These are phyloP conservation scores for Epicauta chinensis DNA, from an alignment of 1,140 invertebrate species.

Conservation along the genomic window DNA sequence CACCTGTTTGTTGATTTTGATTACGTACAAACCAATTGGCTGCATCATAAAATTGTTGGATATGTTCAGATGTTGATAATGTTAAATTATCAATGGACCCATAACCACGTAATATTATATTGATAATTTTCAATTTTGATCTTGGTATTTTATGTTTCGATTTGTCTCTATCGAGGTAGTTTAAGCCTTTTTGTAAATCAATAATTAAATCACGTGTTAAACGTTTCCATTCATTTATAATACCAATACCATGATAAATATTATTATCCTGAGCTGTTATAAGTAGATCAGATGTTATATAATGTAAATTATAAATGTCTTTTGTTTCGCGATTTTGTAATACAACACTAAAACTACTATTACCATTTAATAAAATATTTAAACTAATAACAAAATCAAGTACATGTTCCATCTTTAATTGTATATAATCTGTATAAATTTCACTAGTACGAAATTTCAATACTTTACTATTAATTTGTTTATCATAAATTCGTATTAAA, in stretches of 20 bases:
- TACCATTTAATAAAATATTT: slow-evolving; percentile 64
- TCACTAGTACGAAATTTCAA: slow-evolving; percentile 68
- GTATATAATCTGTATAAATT: slow-evolving; percentile 60
- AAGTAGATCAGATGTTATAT: slow-evolving; percentile 66
- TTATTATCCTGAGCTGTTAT: slow-evolving; percentile 69
- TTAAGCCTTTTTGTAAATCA: slow-evolving; percentile 85
- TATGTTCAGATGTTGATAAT: slow-evolving; percentile 75
- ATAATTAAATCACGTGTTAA: slow-evolving; percentile 84
- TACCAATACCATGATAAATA: slow-evolving; percentile 83
- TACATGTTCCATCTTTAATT: slow-evolving; percentile 63
- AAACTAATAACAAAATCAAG: slow-evolving; percentile 71
- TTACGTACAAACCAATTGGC: slow-evolving; percentile 88
- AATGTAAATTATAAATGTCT: slow-evolving; percentile 74
- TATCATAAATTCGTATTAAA: slow-evolving; percentile 55
- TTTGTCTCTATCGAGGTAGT: slow-evolving; percentile 55
- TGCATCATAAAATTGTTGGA: slow-evolving; percentile 85
- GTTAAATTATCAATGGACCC: slow-evolving; percentile 79
- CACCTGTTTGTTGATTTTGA: slow-evolving; percentile 75
- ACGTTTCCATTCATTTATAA: slow-evolving; percentile 63
- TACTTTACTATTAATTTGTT: slow-evolving; percentile 48
- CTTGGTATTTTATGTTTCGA: slow-evolving; percentile 64
- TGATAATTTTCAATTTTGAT: slow-evolving; percentile 67
- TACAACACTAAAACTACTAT: slow-evolving; percentile 72
- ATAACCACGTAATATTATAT: slow-evolving; percentile 64
- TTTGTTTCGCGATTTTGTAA: slow-evolving; percentile 72